phyloP scores from a whole-genome alignment of 2,888 invertebrate species.

The Drosophila yooni region DNA sequence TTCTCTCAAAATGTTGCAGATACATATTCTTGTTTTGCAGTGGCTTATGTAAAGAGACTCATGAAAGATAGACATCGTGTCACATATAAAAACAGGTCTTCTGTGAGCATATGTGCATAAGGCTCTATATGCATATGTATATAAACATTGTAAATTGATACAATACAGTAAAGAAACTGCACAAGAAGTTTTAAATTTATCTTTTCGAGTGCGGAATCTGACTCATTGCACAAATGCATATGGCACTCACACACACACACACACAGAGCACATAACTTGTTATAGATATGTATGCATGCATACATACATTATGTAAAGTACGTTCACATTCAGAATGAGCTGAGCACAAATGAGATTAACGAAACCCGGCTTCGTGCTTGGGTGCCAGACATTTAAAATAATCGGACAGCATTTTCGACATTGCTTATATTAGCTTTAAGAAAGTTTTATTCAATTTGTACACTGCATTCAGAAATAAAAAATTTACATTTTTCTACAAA shows the following conservation, averaged over 20 bases:
- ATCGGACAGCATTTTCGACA: neutral
- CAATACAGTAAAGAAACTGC: constrained; percentile 1
- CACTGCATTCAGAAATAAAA: neutral
- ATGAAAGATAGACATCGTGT: constrained; percentile 40
- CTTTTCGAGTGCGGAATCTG: constrained; percentile 1
- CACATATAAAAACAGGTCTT: constrained; percentile 67
- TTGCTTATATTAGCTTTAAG: neutral
- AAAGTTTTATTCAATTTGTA: neutral
- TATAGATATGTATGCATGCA: neutral
- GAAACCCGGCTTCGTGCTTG: neutral
- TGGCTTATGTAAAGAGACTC: constrained; percentile 19
- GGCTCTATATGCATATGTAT: constrained; percentile 13
- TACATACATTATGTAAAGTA: neutral
- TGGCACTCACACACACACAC: neutral
- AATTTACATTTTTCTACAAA: neutral
- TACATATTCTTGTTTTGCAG: constrained; percentile 39
- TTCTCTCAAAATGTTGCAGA: constrained; percentile 24
- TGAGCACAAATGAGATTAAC: neutral
- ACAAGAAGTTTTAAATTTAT: constrained; percentile 5
- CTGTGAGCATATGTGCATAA: constrained; percentile 4
- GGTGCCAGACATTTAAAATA: neutral
- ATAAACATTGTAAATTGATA: constrained; percentile 3
- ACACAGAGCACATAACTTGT: neutral
- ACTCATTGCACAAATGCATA: constrained; percentile 1
- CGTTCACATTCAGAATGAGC: neutral